Evolutionary conservation across 2,113 vertebrate genomes (phyloP), one percentile per base, ranked within the genome.

Genomic region (Ceyx cyanopectus): DNA sequence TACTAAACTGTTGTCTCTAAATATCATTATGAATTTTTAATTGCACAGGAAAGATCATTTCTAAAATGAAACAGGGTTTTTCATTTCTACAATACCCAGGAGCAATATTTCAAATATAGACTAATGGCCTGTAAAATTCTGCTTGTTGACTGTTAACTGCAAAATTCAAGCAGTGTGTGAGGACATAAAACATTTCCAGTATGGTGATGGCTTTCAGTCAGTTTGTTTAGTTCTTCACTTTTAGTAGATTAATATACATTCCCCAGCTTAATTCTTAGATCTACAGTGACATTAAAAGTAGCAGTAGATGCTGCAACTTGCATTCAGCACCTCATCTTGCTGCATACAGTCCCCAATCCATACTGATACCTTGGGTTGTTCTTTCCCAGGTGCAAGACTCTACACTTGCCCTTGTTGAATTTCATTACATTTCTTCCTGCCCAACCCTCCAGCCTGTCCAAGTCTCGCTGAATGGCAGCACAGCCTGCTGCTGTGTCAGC

Each of bases 1-100:
- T 60, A 37, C 78, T 79, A 86, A 82, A 90, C 21, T n/a, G 41
- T 62, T 86, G 32, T 81, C 60, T n/a, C 81, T 89, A 85, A 87
- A 87, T 72, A 89, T 60, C 60, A 81, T 74, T 85, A 94, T 90
- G 84, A 85, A 93, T 76, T 87, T 81, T 92, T 92, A 95, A 95
- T 92, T 94, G 73, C 40, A 73, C 58, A 73, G 58, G 76, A 94
- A 93, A 93, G 45, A 91, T 4, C 51, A 92, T 91, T 95, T 94
- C 50, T 69, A 46, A 86, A 93, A 88, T 62, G 51, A 93, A 96
- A 90, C 66, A 26, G 16, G 51, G 21, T 80, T 91, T 90, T 82
- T 48, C 23, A 81, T 78, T 89, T 82, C 68, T 63, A 24, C 29
- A 79, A n/a, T 79, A 84, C 57, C 80, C 41, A 65, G n/a, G 41